Evolutionary conservation across 2,113 vertebrate species (phyloP), one percentile per base, ranked within the genome.

Genomic region (Dendropsophus ebraccatus): DNA sequence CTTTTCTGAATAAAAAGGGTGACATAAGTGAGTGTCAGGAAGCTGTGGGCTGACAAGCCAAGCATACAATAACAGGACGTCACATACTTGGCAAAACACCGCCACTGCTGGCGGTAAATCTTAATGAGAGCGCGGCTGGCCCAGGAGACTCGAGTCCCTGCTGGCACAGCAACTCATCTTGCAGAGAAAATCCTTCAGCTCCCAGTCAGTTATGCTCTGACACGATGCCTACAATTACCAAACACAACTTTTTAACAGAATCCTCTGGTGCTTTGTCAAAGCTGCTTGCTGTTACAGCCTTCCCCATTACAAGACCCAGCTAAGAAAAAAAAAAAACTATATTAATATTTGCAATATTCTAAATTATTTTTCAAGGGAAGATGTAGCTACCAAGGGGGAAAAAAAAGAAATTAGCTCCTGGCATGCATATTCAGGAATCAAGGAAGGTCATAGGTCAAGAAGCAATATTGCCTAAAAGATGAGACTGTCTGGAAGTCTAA

Each of bases 61-160:
- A 95, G 95, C 94, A 95, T 95, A 96, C 95, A 96, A 95, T 95
- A 96, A 95, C 95, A 96, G 95, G 94, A 95, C 94, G 95, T 96
- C 95, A 95, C 96, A 96, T 95, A 95, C 94, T 94, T 94, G 93
- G 94, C 94, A 87, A 93, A 96, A 94, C 94, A 94, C 93, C 92
- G 93, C 94, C 94, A 94, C 95, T 94, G 95, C 95, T 96, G 95
- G 95, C 95, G 95, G 95, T 95, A 96, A 95, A 95, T 95, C 95
- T 95, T 96, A 97, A 97, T 96, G 95, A 96, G 95, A 94, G 93
- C 93, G 92, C 92, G 91, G 94, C 94, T 94, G 93, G 95, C 95
- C 95, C 95, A 94, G 92, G 95, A 95, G 95, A 96, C 94, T 95
- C 92, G 93, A 93, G 95, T 95, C 95, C 95, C 95, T 95, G 95